Conservation (phyloP, 2,888 invertebrate species). For the Drosophila monieri region DNA sequence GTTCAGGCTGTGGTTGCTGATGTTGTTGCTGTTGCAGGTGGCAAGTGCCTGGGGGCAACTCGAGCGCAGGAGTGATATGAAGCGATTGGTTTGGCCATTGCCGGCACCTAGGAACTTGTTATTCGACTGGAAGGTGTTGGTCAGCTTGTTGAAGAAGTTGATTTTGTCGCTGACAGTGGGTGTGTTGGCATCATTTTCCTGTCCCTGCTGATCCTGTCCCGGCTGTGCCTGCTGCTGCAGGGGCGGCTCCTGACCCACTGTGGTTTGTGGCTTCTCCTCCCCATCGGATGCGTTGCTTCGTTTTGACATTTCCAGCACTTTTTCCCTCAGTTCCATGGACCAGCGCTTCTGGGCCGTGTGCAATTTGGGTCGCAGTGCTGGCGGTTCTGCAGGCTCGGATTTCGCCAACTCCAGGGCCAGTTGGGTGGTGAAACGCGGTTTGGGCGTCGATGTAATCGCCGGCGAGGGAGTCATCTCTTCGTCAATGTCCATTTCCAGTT, state of each 20-base stretch:
- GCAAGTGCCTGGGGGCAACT: conserved; percentile 46
- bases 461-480: conserved; percentile 44
- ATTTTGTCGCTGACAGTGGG: conserved; percentile 68
- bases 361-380: conserved; percentile 60
- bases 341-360: conserved; percentile 66
- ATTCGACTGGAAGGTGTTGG: conserved; percentile 62
- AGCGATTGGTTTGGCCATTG: conserved; percentile 51
- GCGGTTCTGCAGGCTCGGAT: conserved; percentile 8
- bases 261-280: conserved; percentile 19
- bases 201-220: conserved; percentile 22
- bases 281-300: conserved; percentile 57
- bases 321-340: conserved; percentile 70
- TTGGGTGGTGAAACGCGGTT: conserved; percentile 49
- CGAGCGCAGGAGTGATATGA: conserved; percentile 64
- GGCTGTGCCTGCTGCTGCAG: neutral
- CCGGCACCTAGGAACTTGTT: conserved; percentile 11
- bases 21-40: conserved; percentile 26
- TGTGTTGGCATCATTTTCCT: conserved; percentile 10
- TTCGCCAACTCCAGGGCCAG: conserved; percentile 37
- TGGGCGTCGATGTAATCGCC: conserved; percentile 62
- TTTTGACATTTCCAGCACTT: conserved; percentile 69
- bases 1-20: conserved; percentile 30
- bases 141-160: conserved; percentile 70
- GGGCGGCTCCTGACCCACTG: conserved; percentile 2
- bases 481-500: conserved; percentile 73